phyloP scores from a whole-genome alignment of 2,797 vertebrate species.

The Coregonus sp. region DNA sequence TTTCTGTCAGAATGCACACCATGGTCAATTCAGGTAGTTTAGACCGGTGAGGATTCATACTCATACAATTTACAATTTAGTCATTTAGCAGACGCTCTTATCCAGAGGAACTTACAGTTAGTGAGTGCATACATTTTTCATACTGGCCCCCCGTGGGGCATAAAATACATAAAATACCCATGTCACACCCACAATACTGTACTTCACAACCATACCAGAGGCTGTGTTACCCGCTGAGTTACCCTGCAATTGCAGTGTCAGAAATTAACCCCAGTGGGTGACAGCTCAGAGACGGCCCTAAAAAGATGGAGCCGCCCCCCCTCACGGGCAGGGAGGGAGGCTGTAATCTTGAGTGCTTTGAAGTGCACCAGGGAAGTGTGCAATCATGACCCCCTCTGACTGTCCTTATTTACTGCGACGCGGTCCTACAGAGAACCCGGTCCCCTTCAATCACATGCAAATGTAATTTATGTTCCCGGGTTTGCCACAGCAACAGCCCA shows the following conservation, averaged over 20 bases:
- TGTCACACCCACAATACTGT: background rate
- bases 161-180: background rate
- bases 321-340: background rate
- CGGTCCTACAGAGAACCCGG: background rate
- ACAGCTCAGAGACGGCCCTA: background rate
- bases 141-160: too few relatives aligned
- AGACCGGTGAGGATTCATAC: background rate
- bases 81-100: too few relatives aligned
- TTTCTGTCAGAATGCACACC: background rate
- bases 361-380: conserved; percentile 23
- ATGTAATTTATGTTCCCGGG: conserved; percentile 57
- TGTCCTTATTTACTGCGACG: background rate
- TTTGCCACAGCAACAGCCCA: conserved; percentile 39
- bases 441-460: conserved; percentile 52
- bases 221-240: background rate
- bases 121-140: too few relatives aligned
- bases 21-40: background rate
- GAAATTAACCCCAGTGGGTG: too few relatives aligned
- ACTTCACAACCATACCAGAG: background rate
- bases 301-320: background rate
- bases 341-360: background rate
- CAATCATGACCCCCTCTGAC: conserved; percentile 12
- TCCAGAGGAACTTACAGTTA: too few relatives aligned
- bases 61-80: background rate
- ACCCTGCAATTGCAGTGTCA: too few relatives aligned